Percentiles rank a stretch among this genome's conserved stretches.
These are phyloP conservation scores for Kradibia gibbosae DNA, from an alignment of 1,140 invertebrate species.

Conservation along the genomic window DNA sequence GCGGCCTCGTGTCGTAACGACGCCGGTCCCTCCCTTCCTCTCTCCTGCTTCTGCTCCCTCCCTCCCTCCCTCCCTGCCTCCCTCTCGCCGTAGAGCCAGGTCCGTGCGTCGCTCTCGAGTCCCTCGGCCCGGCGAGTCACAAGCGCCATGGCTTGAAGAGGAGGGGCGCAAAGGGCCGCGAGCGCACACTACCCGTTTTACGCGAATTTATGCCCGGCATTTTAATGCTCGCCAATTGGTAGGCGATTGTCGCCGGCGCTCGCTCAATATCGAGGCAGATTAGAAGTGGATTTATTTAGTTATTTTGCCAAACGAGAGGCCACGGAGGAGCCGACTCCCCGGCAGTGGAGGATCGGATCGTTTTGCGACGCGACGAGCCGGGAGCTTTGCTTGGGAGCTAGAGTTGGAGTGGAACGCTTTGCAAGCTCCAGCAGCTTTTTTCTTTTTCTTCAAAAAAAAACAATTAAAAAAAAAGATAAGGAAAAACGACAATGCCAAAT, in stretches of 20 bases:
- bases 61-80: neutral
- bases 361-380: too few species aligned
- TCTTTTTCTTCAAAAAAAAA: too few species aligned
- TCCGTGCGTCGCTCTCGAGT: too few species aligned
- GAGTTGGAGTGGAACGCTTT: too few species aligned
- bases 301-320: too few species aligned
- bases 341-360: too few species aligned
- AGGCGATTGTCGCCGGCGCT: constrained; percentile 27
- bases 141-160: neutral
- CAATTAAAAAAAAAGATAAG: too few species aligned
- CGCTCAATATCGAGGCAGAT: too few species aligned
- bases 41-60: neutral
- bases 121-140: neutral
- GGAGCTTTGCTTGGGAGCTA: too few species aligned
- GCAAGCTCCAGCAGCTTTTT: too few species aligned
- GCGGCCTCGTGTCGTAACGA: constrained; percentile 62
- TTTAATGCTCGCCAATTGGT: constrained; percentile 43
- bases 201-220: constrained; percentile 53
- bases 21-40: constrained; percentile 45
- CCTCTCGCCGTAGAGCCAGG: neutral
- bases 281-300: too few species aligned
- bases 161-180: neutral
- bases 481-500: too few species aligned
- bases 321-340: neutral
- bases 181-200: constrained; percentile 38